Conservation (phyloP, 2,888 invertebrate genomes). For the Myopa testacea region DNA sequence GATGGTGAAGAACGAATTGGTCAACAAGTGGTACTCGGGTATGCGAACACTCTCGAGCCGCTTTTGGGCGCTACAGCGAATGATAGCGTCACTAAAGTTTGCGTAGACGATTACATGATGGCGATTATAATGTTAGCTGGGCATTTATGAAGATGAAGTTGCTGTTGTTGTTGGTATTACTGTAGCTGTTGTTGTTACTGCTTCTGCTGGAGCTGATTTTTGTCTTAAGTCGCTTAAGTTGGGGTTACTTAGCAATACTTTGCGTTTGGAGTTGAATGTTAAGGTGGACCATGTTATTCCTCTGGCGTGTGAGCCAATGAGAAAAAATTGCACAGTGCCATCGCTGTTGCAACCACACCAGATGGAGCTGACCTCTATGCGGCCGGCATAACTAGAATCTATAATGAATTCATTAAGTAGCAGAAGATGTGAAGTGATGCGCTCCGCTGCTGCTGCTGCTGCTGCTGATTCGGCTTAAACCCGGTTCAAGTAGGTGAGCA, state of each 20-base stretch:
- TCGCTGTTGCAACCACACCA: background rate
- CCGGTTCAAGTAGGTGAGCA: conserved; percentile 5
- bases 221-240: background rate
- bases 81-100: background rate
- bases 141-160: background rate
- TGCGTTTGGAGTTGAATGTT: conserved; percentile 61
- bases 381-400: conserved; percentile 12
- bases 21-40: background rate
- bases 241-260: background rate
- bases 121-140: background rate
- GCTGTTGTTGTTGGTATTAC: background rate
- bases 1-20: background rate
- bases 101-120: conserved; percentile 7
- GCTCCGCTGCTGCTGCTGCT: background rate
- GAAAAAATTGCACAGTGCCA: background rate
- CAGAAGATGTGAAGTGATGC: conserved; percentile 3
- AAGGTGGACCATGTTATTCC: conserved; percentile 56
- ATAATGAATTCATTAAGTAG: conserved; percentile 15
- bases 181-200: background rate
- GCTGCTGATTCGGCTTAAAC: background rate
- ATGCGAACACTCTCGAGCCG: background rate
- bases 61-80: background rate
- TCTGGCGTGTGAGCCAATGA: conserved; percentile 7
- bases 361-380: conserved; percentile 2
- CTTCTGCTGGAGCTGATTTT: background rate